Conservation (phyloP, 2,888 invertebrate species). For the Reticulitermes lucifugus region DNA sequence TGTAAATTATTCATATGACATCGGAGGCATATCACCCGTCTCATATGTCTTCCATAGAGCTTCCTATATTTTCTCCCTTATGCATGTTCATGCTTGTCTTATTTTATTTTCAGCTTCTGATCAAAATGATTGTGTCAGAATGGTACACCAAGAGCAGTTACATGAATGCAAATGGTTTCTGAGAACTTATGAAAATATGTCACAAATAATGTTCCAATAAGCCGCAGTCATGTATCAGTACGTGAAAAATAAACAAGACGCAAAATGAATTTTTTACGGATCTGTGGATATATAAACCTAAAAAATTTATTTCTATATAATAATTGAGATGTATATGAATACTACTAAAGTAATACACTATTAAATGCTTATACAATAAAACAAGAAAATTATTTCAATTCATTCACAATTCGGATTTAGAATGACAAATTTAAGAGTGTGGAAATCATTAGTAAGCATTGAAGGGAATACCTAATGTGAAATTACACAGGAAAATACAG, state of each 20-base stretch:
- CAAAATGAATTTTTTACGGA: too few species aligned
- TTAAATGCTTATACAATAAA: too few species aligned
- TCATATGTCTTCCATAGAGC: not conserved
- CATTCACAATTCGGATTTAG: too few species aligned
- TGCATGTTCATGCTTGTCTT: not conserved
- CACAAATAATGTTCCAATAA: not conserved
- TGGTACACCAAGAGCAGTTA: not conserved
- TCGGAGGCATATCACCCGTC: not conserved
- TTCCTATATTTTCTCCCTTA: not conserved
- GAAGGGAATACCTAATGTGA: too few species aligned
- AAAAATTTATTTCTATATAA: too few species aligned
- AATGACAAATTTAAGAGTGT: too few species aligned
- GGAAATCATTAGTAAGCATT: too few species aligned
- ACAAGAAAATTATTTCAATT: too few species aligned
- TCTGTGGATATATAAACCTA: too few species aligned
- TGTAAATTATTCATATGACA: constrained; percentile 33
- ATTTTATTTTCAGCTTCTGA: not conserved
- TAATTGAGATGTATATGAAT: too few species aligned
- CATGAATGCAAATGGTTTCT: not conserved
- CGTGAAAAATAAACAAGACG: not conserved
- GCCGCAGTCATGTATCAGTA: not conserved
- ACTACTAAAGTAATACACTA: too few species aligned
- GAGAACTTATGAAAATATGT: not conserved
- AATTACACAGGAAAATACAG: too few species aligned
- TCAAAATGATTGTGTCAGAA: not conserved